Evolutionary conservation across 2,113 vertebrate genomes (phyloP), one percentile per base, ranked within the genome.

Genomic region (Salminus brasiliensis): DNA sequence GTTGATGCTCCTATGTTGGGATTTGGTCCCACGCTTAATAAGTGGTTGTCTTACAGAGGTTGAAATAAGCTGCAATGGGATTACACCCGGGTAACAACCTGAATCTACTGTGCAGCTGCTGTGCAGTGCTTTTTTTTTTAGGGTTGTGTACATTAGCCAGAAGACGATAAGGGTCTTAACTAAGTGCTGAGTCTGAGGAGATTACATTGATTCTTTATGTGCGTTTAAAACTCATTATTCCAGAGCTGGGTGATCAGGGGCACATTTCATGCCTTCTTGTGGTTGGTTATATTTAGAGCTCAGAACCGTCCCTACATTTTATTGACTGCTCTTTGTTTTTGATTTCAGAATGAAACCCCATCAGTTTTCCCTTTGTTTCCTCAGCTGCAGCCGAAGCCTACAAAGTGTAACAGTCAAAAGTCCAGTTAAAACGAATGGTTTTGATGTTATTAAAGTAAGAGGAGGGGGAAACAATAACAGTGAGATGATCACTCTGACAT

Each of bases 211-310:
- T 53, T 80, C 60, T 36, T 74, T 74, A 74, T 52, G 68, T 74
- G 47, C 36, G 57, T 80, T 74, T 80, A 36, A 68, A 68, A 52
- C 65, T 10, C 78, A 59, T 74, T 52, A 80, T 80, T 27, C 39
- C 78, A 68, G 73, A n/a, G 9, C 49, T 68, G n/a, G n/a, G n/a
- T n/a, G n/a, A n/a, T n/a, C n/a, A n/a, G 63, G 32, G 71, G 18
- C 41, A 47, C 27, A 45, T 34, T 21, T 1, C 13, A 4, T 1
- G 10, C 62, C n/a, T n/a, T n/a, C 32, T 3, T n/a, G 36, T 12
- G 34, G 32, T 66, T n/a, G 3, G 5, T 39, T 23, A 9, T n/a
- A 16, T 15, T 7, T 29, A 1, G 60, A 3, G 32, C n/a, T 66
- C 32, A 4, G 34, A 23, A n/a, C 3, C 32, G 62, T n/a, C 11